Evolutionary conservation across 2,888 invertebrate genomes (phyloP), one percentile per base, ranked within the genome.

Genomic region (Watsonalla binaria): DNA sequence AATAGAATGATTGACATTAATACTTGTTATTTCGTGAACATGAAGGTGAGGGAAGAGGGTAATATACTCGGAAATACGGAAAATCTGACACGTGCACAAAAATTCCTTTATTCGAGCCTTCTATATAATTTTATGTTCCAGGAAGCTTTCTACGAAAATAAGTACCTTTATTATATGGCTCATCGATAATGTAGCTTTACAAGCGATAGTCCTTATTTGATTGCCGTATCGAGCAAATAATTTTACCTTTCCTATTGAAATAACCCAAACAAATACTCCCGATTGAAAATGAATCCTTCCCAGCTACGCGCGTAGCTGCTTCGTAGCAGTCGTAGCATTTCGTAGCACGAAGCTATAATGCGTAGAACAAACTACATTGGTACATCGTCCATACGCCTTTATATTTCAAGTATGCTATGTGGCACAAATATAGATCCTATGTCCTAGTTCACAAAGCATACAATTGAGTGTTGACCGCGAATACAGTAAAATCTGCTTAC

Each of bases 1-100:
- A 58, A 66, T 56, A 58, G 51, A 54, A 53, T 60, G 61, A 63
- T 65, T 60, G 62, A 62, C 59, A 54, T 55, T 53, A 49, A 49
- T 39, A 14, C 48, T 58, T 68, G 57, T 61, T 69, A 66, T 59
- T 66, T 57, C 60, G 42, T 51, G 53, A 50, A 51, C 37, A n/a
- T 50, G 42, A 45, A 46, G 49, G 47, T 56, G 55, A 49, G 11
- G 37, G 7, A 9, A 42, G 11, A 42, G 42, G 5, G 11, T 42
- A 11, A 42, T 42, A 11, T 42, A 42, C 11, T 42, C 42, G 42
- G 8, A 37, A 37, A 37, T 37, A 37, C 37, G 37, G 37, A 11
- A 11, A 11, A 11, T 42, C 11, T 42, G 42, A 42, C 42, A 11
- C 42, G 42, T 42, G 11, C 42, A 8, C 8, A 42, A 11, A 42